phyloP scores from a whole-genome alignment of 1,140 invertebrate species.

The Diorhabda sublineata region DNA sequence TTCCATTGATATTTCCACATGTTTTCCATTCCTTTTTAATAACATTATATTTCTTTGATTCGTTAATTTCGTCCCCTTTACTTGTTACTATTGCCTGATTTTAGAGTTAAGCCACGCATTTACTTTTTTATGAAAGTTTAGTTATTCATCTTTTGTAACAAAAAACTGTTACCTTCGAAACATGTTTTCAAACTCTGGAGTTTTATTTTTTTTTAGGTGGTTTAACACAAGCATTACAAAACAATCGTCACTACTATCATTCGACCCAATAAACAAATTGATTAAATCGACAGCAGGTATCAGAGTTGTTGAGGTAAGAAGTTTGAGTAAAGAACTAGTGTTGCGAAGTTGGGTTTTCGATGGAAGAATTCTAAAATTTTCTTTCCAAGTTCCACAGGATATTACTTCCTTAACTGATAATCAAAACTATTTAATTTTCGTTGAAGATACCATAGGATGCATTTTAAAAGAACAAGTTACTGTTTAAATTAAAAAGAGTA shows the following conservation, averaged over 20 bases:
- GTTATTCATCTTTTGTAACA: too few species aligned
- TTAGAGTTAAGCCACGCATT: too few species aligned
- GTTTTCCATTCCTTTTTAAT: too few species aligned
- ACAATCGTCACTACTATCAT: conserved; percentile 54
- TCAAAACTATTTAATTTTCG: conserved; percentile 51
- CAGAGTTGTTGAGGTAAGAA: conserved; percentile 64
- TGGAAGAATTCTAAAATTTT: conserved; percentile 52
- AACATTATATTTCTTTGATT: too few species aligned
- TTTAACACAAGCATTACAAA: conserved; percentile 52
- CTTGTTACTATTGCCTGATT: too few species aligned
- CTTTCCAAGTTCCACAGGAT: conserved; percentile 52
- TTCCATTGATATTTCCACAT: too few species aligned
- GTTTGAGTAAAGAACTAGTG: conserved; percentile 57
- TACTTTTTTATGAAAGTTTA: too few species aligned
- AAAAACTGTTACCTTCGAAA: too few species aligned
- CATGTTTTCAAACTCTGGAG: not conserved
- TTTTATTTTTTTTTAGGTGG: conserved; percentile 44
- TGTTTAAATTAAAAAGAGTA: not conserved
- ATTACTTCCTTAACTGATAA: conserved; percentile 48
- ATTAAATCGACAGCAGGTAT: conserved; percentile 63
- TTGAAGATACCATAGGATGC: conserved; percentile 55
- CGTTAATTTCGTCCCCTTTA: too few species aligned
- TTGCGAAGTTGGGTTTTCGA: conserved; percentile 65
- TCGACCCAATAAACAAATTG: conserved; percentile 54
- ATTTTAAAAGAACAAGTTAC: conserved; percentile 48